Evolutionary conservation across 1,140 invertebrate genomes (phyloP).

Genomic region (Drosophila novamexicana): DNA sequence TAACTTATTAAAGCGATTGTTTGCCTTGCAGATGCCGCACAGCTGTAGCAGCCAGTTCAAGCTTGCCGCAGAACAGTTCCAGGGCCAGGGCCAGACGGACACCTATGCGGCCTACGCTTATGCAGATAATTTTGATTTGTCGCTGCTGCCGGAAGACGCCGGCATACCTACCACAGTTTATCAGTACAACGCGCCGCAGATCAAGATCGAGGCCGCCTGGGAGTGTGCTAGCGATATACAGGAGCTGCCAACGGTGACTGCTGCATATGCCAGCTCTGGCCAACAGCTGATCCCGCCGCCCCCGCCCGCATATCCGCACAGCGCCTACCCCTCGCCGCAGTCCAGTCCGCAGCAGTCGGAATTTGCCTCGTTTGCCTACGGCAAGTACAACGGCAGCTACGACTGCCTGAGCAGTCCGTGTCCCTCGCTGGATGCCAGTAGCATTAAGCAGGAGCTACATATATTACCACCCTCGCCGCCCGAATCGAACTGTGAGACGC

Average conservation of each 20-base stretch:
- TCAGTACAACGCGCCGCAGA: constrained; percentile 78
- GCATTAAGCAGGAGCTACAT: constrained; percentile 82
- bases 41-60: constrained; percentile 88
- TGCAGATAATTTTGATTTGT: constrained; percentile 90
- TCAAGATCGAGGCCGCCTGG: constrained; percentile 79
- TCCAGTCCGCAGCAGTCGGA: constrained; percentile 79
- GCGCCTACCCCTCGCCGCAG: constrained; percentile 79
- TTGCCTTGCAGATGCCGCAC: constrained; percentile 91
- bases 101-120: constrained; percentile 88
- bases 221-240: constrained; percentile 37
- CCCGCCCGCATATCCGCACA: constrained; percentile 71
- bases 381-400: constrained; percentile 61
- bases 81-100: constrained; percentile 79
- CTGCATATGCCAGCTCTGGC: constrained; percentile 18
- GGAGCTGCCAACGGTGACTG: constrained; percentile 23
- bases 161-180: constrained; percentile 78
- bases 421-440: constrained; percentile 71
- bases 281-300: constrained; percentile 74
- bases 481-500: constrained; percentile 83
- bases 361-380: constrained; percentile 61
- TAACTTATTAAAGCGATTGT: constrained; percentile 14
- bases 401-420: constrained; percentile 78
- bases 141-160: constrained; percentile 88
- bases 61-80: constrained; percentile 79
- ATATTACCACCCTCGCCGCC: constrained; percentile 83